Evolutionary conservation across 2,797 vertebrate species (phyloP).

Genomic region (Uromys caudimaculatus): DNA sequence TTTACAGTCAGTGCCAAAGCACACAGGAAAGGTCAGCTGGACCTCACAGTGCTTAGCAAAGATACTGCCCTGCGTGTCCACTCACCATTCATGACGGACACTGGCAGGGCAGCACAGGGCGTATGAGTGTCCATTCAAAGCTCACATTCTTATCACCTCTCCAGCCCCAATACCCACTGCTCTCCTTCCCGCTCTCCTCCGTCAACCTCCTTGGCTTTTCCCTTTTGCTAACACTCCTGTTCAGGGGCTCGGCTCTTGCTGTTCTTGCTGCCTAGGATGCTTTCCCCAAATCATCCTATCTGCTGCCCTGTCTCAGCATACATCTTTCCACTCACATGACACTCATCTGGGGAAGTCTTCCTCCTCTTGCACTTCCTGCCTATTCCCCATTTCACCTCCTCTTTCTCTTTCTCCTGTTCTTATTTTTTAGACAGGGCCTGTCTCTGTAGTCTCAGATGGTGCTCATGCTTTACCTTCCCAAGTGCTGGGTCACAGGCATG

Average conservation of each 20-base stretch:
- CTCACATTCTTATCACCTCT: background rate
- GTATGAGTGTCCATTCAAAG: background rate
- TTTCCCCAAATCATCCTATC: background rate
- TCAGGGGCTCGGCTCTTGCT: background rate
- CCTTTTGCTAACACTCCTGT: background rate
- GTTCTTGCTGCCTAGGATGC: background rate
- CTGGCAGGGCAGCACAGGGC: background rate
- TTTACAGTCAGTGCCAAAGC: background rate
- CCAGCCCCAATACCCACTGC: background rate
- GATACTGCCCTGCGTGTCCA: background rate
- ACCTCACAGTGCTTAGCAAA: background rate
- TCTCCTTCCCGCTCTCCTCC: background rate
- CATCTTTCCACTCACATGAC: background rate
- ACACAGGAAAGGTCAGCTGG: background rate
- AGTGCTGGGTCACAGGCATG: background rate
- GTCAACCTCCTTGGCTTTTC: background rate
- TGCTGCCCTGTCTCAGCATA: background rate
- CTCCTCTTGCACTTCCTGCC: background rate
- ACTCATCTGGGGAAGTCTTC: background rate
- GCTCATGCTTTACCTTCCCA: background rate
- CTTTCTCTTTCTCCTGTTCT: background rate
- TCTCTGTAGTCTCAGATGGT: background rate
- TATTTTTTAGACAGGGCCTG: background rate
- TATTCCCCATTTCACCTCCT: background rate
- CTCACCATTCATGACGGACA: background rate